Percentiles rank a stretch among this genome's conserved stretches.
Conservation (phyloP, 2,797 vertebrate genomes). For the Cuniculus paca region DNA sequence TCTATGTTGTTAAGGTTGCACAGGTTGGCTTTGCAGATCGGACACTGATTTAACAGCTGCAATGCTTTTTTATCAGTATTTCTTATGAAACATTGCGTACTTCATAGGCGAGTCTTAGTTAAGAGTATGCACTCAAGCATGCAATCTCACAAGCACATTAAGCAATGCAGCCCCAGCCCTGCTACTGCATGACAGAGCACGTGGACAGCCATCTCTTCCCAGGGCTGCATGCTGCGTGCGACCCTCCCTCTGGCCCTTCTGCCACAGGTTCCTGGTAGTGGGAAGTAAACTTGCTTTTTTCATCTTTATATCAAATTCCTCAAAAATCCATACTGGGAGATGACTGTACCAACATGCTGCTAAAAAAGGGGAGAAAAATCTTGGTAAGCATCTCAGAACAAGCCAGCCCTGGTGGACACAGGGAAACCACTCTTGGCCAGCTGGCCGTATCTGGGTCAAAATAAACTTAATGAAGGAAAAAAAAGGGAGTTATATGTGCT, state of each 20-base stretch:
- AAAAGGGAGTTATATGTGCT: not conserved
- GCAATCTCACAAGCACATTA: not conserved
- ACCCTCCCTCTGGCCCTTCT: not conserved
- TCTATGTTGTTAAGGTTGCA: not conserved
- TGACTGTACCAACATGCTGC: not conserved
- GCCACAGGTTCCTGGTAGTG: not conserved
- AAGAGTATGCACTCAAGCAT: not conserved
- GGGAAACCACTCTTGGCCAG: not conserved
- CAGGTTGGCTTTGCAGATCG: not conserved
- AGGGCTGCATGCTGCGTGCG: not conserved
- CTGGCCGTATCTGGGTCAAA: not conserved
- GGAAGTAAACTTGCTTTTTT: conserved; percentile 34
- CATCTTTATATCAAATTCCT: conserved; percentile 34
- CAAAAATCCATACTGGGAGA: not conserved
- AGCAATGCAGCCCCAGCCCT: not conserved
- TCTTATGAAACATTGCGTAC: not conserved
- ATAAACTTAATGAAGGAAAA: not conserved
- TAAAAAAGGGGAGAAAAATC: not conserved
- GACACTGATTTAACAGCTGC: not conserved
- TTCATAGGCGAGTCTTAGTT: not conserved
- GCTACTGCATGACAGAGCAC: not conserved
- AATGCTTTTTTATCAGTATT: not conserved
- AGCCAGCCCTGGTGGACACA: not conserved
- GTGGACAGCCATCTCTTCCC: not conserved
- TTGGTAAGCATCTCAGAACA: not conserved